Base-by-base conservation (phyloP, 2,888 invertebrate genomes). In the Caenorhabditis plicata region DNA sequence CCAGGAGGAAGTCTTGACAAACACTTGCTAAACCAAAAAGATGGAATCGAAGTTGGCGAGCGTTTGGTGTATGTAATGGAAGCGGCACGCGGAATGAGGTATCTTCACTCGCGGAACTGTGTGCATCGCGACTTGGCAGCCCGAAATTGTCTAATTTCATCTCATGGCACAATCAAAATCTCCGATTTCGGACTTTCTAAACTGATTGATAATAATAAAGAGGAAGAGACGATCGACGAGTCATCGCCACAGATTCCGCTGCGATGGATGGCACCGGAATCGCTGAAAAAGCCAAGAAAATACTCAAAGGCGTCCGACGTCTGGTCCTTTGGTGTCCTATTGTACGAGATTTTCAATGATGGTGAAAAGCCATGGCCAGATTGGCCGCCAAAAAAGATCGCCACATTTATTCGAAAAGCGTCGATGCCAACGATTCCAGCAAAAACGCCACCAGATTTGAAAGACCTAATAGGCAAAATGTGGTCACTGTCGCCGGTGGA, bases 61-160 rank as follows among this genome's bases (percentile, higher is more conserved):
- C 32, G 64, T 4, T 13, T 69, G 19, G 17, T 56, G 26, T 69
- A 64, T 49, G 26, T 56, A 7, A 9, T 46, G 15, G 68, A 67
- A 54, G 67, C 90, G 53, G 88, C 89, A 0, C 85, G 86, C 4
- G 91, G 91, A 0, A 90, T 91, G 90, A 85, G 87, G 57, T 91
- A 91, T 79, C 84, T 91, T 17, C 89, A 90, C 1, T 86, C 87
- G 0, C 88, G 89, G 73, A 86, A 89, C 73, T 90, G 90, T 82
- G 90, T 91, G 0, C 91, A 91, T 81, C 85, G 90, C 35, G 91
- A 91, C 81, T 84, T 91, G 53, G 91, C 91, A 0, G 90, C 90
- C 52, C 85, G 91, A 47, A 91, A 91, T 81, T 91, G 90, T 78
- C 85, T 91, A 13, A 69, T 81, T 15, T 64, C 64, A 0, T 50